Evolutionary conservation across 2,888 invertebrate species (phyloP).

Genomic region (Dasypogon diadema): DNA sequence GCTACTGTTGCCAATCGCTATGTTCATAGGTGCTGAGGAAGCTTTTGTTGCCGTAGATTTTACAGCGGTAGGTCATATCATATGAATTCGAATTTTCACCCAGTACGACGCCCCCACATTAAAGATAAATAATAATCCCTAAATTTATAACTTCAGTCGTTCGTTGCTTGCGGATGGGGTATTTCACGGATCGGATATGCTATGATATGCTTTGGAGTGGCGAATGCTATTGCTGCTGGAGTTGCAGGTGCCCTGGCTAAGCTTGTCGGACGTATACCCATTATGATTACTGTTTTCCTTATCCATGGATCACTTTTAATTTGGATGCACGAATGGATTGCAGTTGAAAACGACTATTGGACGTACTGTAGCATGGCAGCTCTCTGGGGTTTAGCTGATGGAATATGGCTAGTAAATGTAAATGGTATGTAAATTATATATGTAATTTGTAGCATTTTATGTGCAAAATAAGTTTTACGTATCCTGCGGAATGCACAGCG

Average conservation of each 20-base stretch:
- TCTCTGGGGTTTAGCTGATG: constrained; percentile 90
- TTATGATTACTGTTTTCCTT: constrained; percentile 80
- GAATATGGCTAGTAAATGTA: constrained; percentile 91
- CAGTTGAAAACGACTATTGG: constrained; percentile 75
- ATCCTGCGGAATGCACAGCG: too few species aligned
- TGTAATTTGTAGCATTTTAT: too few species aligned
- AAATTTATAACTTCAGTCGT: constrained; percentile 73
- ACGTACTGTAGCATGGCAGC: constrained; percentile 85
- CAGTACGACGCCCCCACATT: too few species aligned
- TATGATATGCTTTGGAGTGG: constrained; percentile 92
- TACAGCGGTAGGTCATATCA: constrained; percentile 79
- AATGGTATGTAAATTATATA: constrained; percentile 76
- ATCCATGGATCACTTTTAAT: constrained; percentile 79
- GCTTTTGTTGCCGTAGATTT: constrained; percentile 90
- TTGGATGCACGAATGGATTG: constrained; percentile 79
- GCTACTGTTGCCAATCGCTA: constrained; percentile 88
- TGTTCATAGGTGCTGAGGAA: constrained; percentile 94
- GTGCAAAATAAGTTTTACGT: too few species aligned
- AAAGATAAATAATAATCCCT: too few species aligned
- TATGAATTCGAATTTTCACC: too few species aligned
- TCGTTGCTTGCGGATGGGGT: constrained; percentile 88
- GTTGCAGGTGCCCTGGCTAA: constrained; percentile 84
- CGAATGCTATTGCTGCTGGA: constrained; percentile 88
- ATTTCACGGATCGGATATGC: constrained; percentile 93
- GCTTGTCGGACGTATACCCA: constrained; percentile 81